These are phyloP conservation scores for Babyrousa celebensis DNA, from an alignment of 2,797 vertebrate genomes.

Conservation along the genomic window DNA sequence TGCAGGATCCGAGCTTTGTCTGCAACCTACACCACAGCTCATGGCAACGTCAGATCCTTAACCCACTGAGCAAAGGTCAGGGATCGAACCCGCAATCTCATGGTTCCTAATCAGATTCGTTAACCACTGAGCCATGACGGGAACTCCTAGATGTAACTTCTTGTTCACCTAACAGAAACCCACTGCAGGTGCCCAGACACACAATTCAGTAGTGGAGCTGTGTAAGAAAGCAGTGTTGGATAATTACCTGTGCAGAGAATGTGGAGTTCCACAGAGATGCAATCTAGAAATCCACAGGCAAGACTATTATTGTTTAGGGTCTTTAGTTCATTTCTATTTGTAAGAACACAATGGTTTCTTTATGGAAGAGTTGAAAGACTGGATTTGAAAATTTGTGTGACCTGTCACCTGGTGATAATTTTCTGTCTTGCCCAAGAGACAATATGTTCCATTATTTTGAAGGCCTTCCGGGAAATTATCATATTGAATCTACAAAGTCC, in stretches of 20 bases:
- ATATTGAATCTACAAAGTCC: background rate
- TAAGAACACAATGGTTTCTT: conserved; percentile 50
- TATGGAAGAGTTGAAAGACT: background rate
- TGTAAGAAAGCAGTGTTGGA: background rate
- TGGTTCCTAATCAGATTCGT: too few species aligned
- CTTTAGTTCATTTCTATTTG: background rate
- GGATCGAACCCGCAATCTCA: too few species aligned
- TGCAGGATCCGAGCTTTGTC: too few species aligned
- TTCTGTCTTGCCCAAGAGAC: background rate
- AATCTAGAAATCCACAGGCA: background rate
- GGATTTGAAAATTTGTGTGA: conserved; percentile 2
- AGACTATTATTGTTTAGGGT: background rate
- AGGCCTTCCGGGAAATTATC: conserved; percentile 54
- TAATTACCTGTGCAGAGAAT: background rate
- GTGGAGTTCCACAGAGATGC: background rate
- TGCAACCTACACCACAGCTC: too few species aligned
- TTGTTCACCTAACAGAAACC: background rate
- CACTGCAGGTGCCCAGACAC: background rate
- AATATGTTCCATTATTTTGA: conserved; percentile 39
- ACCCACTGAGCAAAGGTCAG: too few species aligned
- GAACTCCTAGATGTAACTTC: background rate
- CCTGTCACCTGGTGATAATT: background rate
- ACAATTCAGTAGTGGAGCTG: background rate
- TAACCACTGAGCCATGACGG: too few species aligned
- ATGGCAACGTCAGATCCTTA: too few species aligned